Conservation (phyloP, 2,797 vertebrate genomes). For the Morelia viridis region DNA sequence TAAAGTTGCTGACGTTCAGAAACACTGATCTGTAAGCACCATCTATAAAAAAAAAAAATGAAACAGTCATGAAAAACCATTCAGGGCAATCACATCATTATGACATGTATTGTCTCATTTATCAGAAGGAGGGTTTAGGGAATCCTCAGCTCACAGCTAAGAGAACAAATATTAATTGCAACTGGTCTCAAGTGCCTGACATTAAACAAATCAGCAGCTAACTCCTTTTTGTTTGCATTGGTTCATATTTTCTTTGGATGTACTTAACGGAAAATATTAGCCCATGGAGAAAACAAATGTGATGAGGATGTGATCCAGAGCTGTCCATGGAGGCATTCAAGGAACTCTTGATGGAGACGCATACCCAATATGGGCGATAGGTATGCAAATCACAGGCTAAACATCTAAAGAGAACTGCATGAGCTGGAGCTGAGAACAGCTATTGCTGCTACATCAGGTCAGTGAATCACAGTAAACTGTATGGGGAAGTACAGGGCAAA, state of each 20-base stretch:
- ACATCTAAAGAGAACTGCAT: neutral
- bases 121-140: neutral
- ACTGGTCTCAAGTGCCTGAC: accelerated
- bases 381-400: neutral
- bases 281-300: neutral
- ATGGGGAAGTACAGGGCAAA: slow-evolving; percentile 26
- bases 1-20: too few relatives aligned
- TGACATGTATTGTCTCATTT: neutral
- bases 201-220: neutral
- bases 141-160: accelerated
- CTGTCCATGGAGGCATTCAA: accelerated
- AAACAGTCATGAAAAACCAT: neutral
- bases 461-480: neutral
- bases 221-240: neutral
- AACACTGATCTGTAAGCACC: neutral
- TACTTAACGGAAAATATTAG: slow-evolving; percentile 55
- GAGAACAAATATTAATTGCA: neutral
- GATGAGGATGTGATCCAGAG: neutral
- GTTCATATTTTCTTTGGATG: slow-evolving; percentile 45
- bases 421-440: neutral
- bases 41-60: neutral
- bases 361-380: too few relatives aligned
- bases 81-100: neutral
- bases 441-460: slow-evolving; percentile 15
- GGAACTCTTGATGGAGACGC: neutral